A percentile compares a stretch with the other conserved stretches of the same genome.
These are phyloP conservation scores for Synodontis membranacea DNA, from an alignment of 2,113 vertebrate species.

Conservation along the genomic window DNA sequence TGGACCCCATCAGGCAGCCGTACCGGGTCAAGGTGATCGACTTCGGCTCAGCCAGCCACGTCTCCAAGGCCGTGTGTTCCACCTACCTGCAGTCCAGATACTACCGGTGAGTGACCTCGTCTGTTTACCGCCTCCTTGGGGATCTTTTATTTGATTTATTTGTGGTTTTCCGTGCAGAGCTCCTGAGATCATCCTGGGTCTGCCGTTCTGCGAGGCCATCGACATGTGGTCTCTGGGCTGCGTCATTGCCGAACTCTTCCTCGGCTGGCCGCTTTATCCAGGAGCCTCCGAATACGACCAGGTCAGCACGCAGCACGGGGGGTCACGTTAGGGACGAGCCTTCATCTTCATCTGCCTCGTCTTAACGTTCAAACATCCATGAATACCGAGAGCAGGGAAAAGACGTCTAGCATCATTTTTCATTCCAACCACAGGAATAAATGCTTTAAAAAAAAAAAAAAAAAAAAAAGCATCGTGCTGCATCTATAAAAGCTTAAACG, in stretches of 20 bases:
- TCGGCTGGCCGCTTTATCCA: slow-evolving; percentile 97
- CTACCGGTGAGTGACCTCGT: slow-evolving; percentile 81
- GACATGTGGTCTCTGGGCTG: slow-evolving; percentile 99
- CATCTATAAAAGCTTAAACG: neutral
- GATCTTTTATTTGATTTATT: neutral
- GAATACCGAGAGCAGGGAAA: neutral
- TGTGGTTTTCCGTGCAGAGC: slow-evolving; percentile 81
- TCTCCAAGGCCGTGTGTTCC: slow-evolving; percentile 96
- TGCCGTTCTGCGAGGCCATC: slow-evolving; percentile 96
- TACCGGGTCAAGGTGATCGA: slow-evolving; percentile 98
- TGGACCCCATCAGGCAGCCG: slow-evolving; percentile 91
- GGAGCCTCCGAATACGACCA: slow-evolving; percentile 98
- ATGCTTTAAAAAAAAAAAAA: no score
- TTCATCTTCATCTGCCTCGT: neutral
- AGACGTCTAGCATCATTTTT: neutral
- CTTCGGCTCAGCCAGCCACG: slow-evolving; percentile 95
- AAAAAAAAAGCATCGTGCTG: neutral
- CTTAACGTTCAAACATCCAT: neutral
- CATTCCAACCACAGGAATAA: no score
- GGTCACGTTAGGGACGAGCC: neutral
- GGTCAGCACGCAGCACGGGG: slow-evolving; percentile 71
- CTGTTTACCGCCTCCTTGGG: no score
- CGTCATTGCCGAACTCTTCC: slow-evolving; percentile 94
- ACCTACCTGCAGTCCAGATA: slow-evolving; percentile 97
- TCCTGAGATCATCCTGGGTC: slow-evolving; percentile 94